Evolutionary conservation across 1,140 invertebrate genomes (phyloP).

Genomic region (Lordiphosa stackelbergi): DNA sequence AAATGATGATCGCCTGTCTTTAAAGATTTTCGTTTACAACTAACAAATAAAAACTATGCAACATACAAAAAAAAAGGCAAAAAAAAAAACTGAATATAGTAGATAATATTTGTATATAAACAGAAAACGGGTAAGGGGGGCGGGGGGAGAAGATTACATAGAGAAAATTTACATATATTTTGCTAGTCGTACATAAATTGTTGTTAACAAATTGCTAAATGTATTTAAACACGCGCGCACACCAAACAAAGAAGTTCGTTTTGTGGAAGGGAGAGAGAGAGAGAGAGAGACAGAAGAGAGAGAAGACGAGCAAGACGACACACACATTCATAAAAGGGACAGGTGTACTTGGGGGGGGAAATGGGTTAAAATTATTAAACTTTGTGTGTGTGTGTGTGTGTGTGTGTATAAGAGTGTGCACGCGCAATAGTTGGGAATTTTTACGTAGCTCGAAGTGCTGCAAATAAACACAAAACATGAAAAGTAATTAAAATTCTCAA

Average conservation of each 20-base stretch:
- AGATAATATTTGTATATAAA: constrained; percentile 30
- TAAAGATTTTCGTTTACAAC: constrained; percentile 30
- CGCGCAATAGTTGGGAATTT: constrained; percentile 2
- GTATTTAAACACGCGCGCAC: not conserved
- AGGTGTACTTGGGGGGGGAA: not conserved
- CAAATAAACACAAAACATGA: constrained; percentile 16
- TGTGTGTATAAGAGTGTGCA: constrained; percentile 10
- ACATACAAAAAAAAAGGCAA: constrained; percentile 32
- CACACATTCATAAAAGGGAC: not conserved
- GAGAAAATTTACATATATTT: constrained; percentile 21
- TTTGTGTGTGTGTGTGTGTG: not conserved
- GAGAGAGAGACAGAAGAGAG: too few relatives aligned
- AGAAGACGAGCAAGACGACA: too few relatives aligned
- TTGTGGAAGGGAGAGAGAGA: too few relatives aligned
- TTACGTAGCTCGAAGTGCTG: constrained; percentile 53
- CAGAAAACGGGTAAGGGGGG: not conserved
- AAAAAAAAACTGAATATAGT: constrained; percentile 21
- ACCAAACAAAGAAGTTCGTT: too few relatives aligned
- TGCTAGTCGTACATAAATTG: constrained; percentile 58
- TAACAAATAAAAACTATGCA: constrained; percentile 56
- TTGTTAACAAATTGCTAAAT: constrained; percentile 22
- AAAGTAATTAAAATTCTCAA: not conserved
- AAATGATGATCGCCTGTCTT: constrained; percentile 1
- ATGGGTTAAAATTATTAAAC: constrained; percentile 1
- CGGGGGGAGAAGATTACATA: constrained; percentile 19